These are phyloP conservation scores for Rhynchonema sp. DNA, from an alignment of 2,888 invertebrate species.

Conservation along the genomic window DNA sequence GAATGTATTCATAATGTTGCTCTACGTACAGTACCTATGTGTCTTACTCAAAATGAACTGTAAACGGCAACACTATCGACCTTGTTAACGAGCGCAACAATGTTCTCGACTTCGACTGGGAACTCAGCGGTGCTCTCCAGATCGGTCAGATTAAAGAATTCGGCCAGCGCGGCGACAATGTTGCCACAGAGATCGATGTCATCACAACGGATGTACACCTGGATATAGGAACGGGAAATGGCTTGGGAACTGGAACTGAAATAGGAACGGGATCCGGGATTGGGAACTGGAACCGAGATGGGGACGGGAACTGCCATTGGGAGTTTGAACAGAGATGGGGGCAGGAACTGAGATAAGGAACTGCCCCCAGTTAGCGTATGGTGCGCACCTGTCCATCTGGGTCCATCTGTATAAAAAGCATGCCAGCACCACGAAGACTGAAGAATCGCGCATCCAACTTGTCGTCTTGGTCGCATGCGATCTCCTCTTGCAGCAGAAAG, in stretches of 20 bases:
- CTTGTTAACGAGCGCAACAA: slow-evolving; percentile 45
- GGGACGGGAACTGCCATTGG: no score
- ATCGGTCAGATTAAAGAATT: slow-evolving; percentile 55
- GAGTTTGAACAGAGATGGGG: no score
- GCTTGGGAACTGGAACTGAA: no score
- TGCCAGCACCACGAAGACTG: slow-evolving; percentile 46
- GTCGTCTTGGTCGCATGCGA: slow-evolving; percentile 16
- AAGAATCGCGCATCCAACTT: slow-evolving; percentile 44
- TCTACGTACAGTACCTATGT: no score
- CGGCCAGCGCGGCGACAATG: slow-evolving; percentile 56
- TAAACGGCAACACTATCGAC: no score
- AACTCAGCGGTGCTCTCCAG: slow-evolving; percentile 45
- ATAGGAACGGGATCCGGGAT: no score
- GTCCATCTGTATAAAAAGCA: slow-evolving; percentile 43
- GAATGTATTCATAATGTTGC: no score
- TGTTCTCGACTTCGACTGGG: slow-evolving; percentile 46
- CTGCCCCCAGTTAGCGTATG: no score
- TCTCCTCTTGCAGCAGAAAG: slow-evolving; percentile 40
- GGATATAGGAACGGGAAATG: slow-evolving; percentile 2
- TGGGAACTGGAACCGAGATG: no score
- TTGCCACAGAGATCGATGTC: slow-evolving; percentile 64
- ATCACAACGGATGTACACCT: slow-evolving; percentile 48
- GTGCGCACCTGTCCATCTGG: slow-evolving; percentile 26
- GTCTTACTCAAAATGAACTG: no score
- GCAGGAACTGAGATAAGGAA: no score